Evolutionary conservation across 2,888 invertebrate genomes (phyloP).

Genomic region (Dryococelus australis): DNA sequence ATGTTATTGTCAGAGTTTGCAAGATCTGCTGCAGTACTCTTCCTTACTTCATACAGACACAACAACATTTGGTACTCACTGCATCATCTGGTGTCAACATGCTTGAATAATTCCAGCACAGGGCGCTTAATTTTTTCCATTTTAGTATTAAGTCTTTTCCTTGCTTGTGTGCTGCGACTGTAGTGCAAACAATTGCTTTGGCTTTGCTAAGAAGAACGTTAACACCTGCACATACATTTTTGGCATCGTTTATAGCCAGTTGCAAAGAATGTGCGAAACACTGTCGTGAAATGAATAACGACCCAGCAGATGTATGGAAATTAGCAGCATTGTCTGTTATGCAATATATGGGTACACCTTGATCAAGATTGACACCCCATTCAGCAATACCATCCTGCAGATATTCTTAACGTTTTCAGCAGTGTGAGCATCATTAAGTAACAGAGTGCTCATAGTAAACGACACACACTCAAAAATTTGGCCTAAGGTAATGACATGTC

Average conservation of each 20-base stretch:
- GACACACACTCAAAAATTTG: neutral
- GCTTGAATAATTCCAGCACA: neutral
- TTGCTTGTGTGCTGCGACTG: neutral
- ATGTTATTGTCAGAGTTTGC: neutral
- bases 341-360: neutral
- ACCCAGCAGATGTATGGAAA: neutral
- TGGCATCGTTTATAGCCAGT: neutral
- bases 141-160: neutral
- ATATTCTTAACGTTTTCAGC: neutral
- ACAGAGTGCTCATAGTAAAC: neutral
- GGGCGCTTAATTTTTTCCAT: neutral
- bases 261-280: constrained; percentile 22
- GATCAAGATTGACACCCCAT: neutral
- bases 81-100: constrained; percentile 11
- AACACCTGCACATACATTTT: no score
- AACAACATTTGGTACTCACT: no score
- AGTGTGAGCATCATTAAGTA: neutral
- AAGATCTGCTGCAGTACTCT: neutral
- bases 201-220: neutral
- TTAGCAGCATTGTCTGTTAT: constrained; percentile 12
- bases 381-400: neutral
- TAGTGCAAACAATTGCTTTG: constrained; percentile 21
- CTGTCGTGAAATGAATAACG: neutral
- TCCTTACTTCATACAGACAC: constrained; percentile 1
- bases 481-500: constrained; percentile 12